phyloP scores from a whole-genome alignment of 1,140 invertebrate species.

The Pogonomyrmex californicus region DNA sequence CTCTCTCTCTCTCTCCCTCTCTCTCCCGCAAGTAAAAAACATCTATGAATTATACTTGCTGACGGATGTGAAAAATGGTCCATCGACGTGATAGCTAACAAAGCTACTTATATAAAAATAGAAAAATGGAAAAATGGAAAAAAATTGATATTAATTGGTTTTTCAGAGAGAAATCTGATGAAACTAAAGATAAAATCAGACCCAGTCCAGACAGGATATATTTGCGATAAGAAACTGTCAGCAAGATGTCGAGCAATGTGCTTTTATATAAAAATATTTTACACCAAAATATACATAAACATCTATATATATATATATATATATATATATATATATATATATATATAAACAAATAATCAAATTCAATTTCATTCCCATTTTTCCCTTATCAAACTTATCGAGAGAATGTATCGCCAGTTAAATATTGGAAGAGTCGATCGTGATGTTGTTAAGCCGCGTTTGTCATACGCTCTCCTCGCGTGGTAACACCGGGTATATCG shows the following conservation, averaged over 20 bases:
- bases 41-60: neutral
- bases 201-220: neutral
- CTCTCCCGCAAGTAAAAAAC: neutral
- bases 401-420: too few species aligned
- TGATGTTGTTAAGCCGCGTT: neutral
- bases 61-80: constrained; percentile 2
- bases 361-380: neutral
- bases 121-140: neutral
- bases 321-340: neutral
- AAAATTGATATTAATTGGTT: neutral
- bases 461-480: neutral
- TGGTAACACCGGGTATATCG: constrained; percentile 20
- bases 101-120: neutral
- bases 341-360: neutral
- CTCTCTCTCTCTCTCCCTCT: neutral
- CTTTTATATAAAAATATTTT: neutral
- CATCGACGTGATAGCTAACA: neutral
- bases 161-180: constrained; percentile 12
- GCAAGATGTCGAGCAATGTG: neutral
- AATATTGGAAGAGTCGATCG: neutral
- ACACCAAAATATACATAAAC: too few species aligned
- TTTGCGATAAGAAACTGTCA: neutral
- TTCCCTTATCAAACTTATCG: neutral
- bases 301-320: too few species aligned
- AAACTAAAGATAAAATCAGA: neutral